Evolutionary conservation across 2,888 invertebrate genomes (phyloP), one percentile per base, ranked within the genome.

Genomic region (Spisula subtruncata): DNA sequence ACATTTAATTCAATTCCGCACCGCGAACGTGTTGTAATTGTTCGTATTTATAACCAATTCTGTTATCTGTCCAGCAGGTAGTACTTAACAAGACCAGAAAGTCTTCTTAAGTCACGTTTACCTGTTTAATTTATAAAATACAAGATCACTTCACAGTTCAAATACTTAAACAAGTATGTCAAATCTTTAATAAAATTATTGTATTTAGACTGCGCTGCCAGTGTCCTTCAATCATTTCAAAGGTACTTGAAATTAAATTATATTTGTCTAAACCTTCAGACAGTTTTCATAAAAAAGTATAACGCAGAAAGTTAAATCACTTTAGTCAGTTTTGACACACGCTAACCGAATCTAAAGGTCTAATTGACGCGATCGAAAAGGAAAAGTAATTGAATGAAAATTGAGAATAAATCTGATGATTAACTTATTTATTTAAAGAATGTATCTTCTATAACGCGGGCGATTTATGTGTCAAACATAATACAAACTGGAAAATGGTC

Each of bases 171-270:
- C 14, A 75, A 32, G 12, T 16, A 32, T 75, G 29, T 75, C 14
- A 32, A 75, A 75, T 32, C 16, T 8, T 75, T 75, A 75, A 12
- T 75, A 16, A 32, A 75, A 75, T 75, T 18, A 75, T 75, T 25
- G 32, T 35, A 75, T 75, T 75, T 32, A 75, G 25, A 16, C 29
- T 18, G 32, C 16, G 0, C 25, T 29, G 32, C 1, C 29, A 12
- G 0, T 12, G 83, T 35, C 80, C 80, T 80, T 80, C 10, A 80
- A 82, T 81, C 60, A 87, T 89, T 79, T 81, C 81, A 20, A 71
- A 89, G 75, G 86, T 66, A 80, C 85, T 87, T 29, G 29, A 89
- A 85, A 66, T 81, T 84, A 85, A 80, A 89, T 89, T 81, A 81
- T 89, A 82, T 89, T 89, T 89, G 81, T 85, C 85, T 71, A 89